Base-by-base conservation (phyloP, 2,888 invertebrate species). In the Lasioglossum oenotherae region DNA sequence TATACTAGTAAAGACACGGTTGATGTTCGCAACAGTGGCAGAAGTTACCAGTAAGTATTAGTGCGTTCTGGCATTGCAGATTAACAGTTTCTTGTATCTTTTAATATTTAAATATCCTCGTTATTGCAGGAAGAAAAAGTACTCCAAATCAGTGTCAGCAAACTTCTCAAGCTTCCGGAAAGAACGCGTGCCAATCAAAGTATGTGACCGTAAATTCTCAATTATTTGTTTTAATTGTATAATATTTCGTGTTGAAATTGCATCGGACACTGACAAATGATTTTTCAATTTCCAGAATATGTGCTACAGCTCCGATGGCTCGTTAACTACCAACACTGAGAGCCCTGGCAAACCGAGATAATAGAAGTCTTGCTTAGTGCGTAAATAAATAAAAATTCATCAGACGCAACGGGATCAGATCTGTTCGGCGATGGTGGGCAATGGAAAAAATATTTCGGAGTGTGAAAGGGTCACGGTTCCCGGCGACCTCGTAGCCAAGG, bases 1-100 rank as follows among this genome's bases (percentile, higher is more conserved):
- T 94, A 94, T 75, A 89, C 86, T 82, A 93, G 92, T 81, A 93
- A 91, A 80, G 93, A 91, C 64, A 89, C 91, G 8, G 44, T 86
- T 23, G 85, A 81, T 10, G 82, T 81, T 46, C 88, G 78, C 81
- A 89, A 78, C 57, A 85, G 84, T 72, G 86, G 81, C 75, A 90
- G 85, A 78, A 82, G 75, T 74, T 87, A 84, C 71, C 81, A 85
- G 92, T 92, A 31, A 87, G 90, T 78, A 49, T 76, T 76, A 31
- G 14, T 14, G 4, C 6, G 23, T 19, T 19, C 0, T 31, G 5
- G 67, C 27, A 27, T 23, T 23, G 19, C 31, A 31, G 6, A 64
- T 31, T 31, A 64, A 2, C 6, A 6, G 6, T 19, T 64, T 27
- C 6, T 31, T 31, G 14, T 5, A 12, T n/a, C n/a, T n/a, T 57